Base-by-base conservation (phyloP, 92 coral and sea anemone species). In the Zoanthus gigantus region DNA sequence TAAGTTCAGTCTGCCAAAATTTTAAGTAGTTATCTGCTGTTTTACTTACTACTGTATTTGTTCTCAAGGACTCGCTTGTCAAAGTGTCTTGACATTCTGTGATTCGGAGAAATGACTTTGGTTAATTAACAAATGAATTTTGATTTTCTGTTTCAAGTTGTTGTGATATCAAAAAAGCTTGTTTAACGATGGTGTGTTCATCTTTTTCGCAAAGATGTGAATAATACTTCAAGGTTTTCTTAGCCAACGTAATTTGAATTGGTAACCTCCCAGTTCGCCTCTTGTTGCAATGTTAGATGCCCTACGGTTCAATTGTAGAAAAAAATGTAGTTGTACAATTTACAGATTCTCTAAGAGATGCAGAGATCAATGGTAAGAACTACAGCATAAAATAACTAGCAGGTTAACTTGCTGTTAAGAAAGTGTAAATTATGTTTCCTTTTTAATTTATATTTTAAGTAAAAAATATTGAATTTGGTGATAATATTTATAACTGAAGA, bases 321-420 rank as follows among this genome's bases (percentile, higher is more conserved):
- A 58, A 79, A 83, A 90, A 90, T 83, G 89, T 89, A 53, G 82
- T 90, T 56, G 87, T 90, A 63, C 93, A 90, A 6, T 86, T 90
- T 45, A 52, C 83, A n/a, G 93, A 90, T 9, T 69, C 57, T n/a
- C 80, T 85, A 7, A 17, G 72, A 31, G 65, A 73, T 54, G 89
- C 89, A 13, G 83, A 86, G 76, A 82, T 86, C 2, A 56, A 86
- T 74, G 89, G 83, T 86, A 18, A 76, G 31, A 42, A 76, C n/a
- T 76, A 69, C 45, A 69, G 16, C 9, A 69, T 23, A 16, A 29
- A 29, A 69, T 69, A 69, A 69, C 74, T 69, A 29, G 45, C 45
- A 29, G 28, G 74, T 32, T 12, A 9, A 5, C 67, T 16, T 60
- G 67, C 28, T 15, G 67, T 60, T 60, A 60, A 60, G 67, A 60